Evolutionary conservation across 2,888 invertebrate species (phyloP).

Genomic region (Pegoplata infirma): DNA sequence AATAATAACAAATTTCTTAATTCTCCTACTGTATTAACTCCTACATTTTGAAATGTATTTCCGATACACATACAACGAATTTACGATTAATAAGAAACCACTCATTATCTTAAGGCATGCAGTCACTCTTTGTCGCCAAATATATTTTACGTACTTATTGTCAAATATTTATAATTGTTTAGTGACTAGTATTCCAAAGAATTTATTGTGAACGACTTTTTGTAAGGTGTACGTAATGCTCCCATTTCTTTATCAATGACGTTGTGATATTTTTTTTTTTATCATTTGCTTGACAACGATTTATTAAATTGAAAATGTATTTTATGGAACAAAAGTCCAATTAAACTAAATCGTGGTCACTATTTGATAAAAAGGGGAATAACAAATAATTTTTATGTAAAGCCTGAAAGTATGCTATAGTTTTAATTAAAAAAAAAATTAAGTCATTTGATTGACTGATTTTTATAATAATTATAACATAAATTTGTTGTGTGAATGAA

Average conservation of each 20-base stretch:
- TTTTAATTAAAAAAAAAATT: no score
- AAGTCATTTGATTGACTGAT: no score
- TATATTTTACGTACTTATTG: slow-evolving; percentile 26
- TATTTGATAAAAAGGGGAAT: background rate
- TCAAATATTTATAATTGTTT: slow-evolving; percentile 35
- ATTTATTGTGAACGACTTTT: slow-evolving; percentile 1
- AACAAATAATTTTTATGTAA: background rate
- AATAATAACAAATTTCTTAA: no score
- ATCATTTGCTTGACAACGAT: slow-evolving; percentile 2
- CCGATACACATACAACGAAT: no score
- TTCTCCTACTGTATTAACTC: no score
- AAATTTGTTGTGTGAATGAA: no score
- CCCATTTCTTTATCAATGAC: slow-evolving; percentile 3
- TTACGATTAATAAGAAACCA: no score
- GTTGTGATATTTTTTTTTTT: background rate
- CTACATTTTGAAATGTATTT: no score
- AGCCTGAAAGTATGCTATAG: background rate
- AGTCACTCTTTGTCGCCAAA: slow-evolving; percentile 10
- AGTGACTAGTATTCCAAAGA: slow-evolving; percentile 17
- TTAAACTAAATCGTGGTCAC: no score
- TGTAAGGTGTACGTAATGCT: background rate
- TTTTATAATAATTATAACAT: no score
- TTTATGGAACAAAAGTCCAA: background rate
- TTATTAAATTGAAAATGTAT: background rate
- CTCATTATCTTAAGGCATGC: background rate